A percentile compares a stretch with the other conserved stretches of the same genome.
These are phyloP conservation scores for Sebastes steindachneri DNA, from an alignment of 2,797 vertebrate species.

Conservation along the genomic window DNA sequence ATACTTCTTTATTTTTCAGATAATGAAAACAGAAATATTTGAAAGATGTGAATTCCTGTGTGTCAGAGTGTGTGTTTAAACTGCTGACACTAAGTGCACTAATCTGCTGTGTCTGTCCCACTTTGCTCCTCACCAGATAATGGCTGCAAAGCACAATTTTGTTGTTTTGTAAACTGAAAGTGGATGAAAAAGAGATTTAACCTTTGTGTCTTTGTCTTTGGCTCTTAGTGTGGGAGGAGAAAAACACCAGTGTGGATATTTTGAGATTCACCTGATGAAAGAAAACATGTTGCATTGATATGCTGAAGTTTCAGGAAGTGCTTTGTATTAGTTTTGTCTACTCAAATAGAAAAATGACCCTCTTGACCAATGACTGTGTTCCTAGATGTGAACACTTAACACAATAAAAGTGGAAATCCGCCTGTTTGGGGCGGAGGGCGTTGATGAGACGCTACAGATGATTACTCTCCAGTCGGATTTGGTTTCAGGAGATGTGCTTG, in stretches of 20 bases:
- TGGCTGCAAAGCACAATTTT: neutral
- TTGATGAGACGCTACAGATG: conserved; percentile 28
- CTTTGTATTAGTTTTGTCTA: neutral
- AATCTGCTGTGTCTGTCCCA: neutral
- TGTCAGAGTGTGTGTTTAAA: neutral
- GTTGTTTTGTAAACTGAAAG: neutral
- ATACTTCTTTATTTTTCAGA: neutral
- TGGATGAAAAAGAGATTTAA: neutral
- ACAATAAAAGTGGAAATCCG: conserved; percentile 15
- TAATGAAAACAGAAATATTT: neutral
- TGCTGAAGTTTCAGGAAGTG: neutral
- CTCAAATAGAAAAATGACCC: neutral
- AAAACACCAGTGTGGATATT: neutral
- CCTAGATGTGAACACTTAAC: conserved; percentile 12
- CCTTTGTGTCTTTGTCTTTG: neutral
- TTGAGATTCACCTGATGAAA: neutral
- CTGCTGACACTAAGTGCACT: neutral
- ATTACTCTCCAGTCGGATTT: conserved; percentile 38
- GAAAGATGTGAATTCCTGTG: neutral
- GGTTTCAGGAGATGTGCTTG: conserved; percentile 45
- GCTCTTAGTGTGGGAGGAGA: neutral
- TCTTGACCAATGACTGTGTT: neutral
- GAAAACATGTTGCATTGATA: neutral
- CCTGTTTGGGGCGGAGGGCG: conserved; percentile 20
- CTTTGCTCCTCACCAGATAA: neutral